Conservation (phyloP, 2,888 invertebrate genomes). For the Coronaproctus castanopsis region DNA sequence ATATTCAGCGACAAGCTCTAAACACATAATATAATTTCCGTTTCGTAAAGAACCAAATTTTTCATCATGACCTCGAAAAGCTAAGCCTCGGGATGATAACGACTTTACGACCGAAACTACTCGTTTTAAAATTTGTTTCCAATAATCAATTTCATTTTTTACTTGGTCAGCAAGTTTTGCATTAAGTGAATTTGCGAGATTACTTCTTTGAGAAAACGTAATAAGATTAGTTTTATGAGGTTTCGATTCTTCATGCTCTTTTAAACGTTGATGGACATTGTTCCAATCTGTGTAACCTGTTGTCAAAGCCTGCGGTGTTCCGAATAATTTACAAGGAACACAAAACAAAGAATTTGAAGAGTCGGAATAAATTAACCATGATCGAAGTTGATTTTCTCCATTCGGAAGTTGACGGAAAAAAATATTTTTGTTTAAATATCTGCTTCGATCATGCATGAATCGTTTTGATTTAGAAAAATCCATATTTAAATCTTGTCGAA, state of each 20-base stretch:
- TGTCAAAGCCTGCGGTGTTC: background rate
- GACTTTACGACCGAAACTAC: constrained; percentile 20
- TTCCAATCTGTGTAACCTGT: constrained; percentile 1
- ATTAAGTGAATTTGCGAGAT: too few relatives aligned
- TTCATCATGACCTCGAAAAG: constrained; percentile 22
- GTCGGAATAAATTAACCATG: too few relatives aligned
- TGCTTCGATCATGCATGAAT: too few relatives aligned
- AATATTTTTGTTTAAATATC: too few relatives aligned
- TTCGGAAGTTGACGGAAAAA: too few relatives aligned
- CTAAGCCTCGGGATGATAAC: constrained; percentile 19
- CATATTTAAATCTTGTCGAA: too few relatives aligned
- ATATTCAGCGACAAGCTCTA: constrained; percentile 22
- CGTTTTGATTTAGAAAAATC: too few relatives aligned
- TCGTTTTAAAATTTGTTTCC: constrained; percentile 20
- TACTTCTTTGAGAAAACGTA: constrained; percentile 2
- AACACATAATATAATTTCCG: constrained; percentile 22
- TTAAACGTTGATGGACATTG: constrained; percentile 2
- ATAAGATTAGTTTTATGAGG: constrained; percentile 4
- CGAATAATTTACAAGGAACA: background rate
- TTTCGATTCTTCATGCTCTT: constrained; percentile 4
- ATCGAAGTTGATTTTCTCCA: too few relatives aligned
- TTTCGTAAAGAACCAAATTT: constrained; percentile 20
- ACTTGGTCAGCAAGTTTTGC: constrained; percentile 6
- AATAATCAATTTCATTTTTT: constrained; percentile 23
- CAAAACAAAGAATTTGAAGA: background rate